Base-by-base conservation (phyloP, 1,140 invertebrate genomes). In the Leptoteleia sp. region DNA sequence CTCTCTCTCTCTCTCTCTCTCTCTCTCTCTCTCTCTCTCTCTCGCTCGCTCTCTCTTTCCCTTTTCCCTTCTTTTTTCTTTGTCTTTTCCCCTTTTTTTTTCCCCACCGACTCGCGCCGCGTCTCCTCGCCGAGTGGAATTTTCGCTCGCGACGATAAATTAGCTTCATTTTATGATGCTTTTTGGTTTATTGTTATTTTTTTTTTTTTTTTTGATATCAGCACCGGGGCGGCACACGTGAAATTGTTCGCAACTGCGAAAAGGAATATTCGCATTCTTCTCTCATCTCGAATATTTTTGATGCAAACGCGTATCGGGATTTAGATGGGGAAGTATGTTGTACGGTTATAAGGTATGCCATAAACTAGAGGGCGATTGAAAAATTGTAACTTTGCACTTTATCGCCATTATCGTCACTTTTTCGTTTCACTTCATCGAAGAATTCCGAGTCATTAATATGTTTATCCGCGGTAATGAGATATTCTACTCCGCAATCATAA, bases 221-320 rank as follows among this genome's bases (percentile, higher is more conserved):
- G 9, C 33, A 0, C 27, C 8, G 1, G 11, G n/a, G n/a, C n/a
- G 17, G 6, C 45, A 25, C 29, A 16, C 27, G 35, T 40, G 16
- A 64, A 64, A 64, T 64, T 64, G 59, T 43, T 65, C 61, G 52
- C 65, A 54, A 45, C 48, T 54, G 35, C 61, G 43, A 57, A 43
- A 40, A 43, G 33, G 45, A 59, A 52, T 47, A 70, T 59, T 70
- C 16, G 45, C 65, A 61, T 70, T 70, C 65, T 52, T 70, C 19
- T 38, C 43, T 57, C 52, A 38, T 48, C 65, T 54, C 29, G 65
- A 59, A 59, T 70, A 70, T 59, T 70, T 70, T 70, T 70, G 65
- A 70, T 40, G 65, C 65, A 25, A 33, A 12, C 54, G 33, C 54
- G 25, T 70, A 70, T 70, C 65, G 65, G 52, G 31, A 59, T 59